Percentiles rank a stretch among this genome's conserved stretches.
phyloP scores from a whole-genome alignment of 2,797 vertebrate species.

The Characodon lateralis region DNA sequence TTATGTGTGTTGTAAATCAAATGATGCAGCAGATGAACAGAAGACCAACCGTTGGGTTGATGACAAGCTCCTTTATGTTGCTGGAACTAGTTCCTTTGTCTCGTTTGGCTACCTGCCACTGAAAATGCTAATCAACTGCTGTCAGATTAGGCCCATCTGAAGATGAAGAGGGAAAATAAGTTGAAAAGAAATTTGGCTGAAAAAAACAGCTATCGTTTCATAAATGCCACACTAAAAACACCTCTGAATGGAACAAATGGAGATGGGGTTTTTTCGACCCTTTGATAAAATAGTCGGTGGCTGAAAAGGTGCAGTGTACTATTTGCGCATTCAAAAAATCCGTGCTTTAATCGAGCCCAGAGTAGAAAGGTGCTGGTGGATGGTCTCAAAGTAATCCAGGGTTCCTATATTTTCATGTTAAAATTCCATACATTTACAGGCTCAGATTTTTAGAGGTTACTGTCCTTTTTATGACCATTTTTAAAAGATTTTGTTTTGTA shows the following conservation, averaged over 20 bases:
- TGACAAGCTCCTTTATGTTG: constrained; percentile 26
- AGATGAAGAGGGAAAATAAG: constrained; percentile 51
- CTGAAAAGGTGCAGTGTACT: constrained; percentile 57
- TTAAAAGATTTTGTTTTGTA: neutral
- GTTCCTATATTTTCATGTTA: constrained; percentile 13
- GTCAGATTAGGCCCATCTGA: constrained; percentile 32
- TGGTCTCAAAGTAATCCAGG: constrained; percentile 23
- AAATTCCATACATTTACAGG: neutral
- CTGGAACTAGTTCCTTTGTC: constrained; percentile 37
- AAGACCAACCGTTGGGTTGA: constrained; percentile 47
- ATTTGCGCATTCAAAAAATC: constrained; percentile 67
- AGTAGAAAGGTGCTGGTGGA: constrained; percentile 23
- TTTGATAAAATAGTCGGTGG: constrained; percentile 38
- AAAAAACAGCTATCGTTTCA: constrained; percentile 57
- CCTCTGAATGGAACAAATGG: constrained; percentile 47
- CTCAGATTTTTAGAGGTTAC: neutral
- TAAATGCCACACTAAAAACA: constrained; percentile 64
- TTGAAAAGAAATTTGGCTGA: constrained; percentile 41
- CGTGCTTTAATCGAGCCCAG: constrained; percentile 55
- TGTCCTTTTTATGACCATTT: neutral
- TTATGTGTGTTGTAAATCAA: constrained; percentile 66
- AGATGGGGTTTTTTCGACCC: constrained; percentile 23
- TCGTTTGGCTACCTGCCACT: constrained; percentile 56
- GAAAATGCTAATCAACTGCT: constrained; percentile 49
- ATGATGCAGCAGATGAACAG: constrained; percentile 54